phyloP scores from a whole-genome alignment of 2,888 invertebrate species.

The Agrotis segetum region DNA sequence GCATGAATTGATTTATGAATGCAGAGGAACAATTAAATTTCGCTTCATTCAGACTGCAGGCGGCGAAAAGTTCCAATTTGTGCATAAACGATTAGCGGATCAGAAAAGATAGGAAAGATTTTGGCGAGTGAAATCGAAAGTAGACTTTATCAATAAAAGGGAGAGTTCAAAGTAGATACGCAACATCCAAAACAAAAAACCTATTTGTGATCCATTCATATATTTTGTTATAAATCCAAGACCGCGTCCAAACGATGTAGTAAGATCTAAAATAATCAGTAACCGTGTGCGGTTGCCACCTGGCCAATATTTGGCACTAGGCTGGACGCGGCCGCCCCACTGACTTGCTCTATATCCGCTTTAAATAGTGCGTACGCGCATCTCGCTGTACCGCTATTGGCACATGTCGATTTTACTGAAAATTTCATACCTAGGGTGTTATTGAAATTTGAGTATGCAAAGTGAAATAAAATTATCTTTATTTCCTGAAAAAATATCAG shows the following conservation, averaged over 20 bases:
- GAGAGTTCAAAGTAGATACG: neutral
- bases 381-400: conserved; percentile 65
- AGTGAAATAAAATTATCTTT: conserved; percentile 12
- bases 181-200: conserved; percentile 6
- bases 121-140: neutral
- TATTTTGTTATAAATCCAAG: conserved; percentile 41
- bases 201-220: conserved; percentile 44
- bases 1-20: conserved; percentile 64
- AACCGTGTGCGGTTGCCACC: conserved; percentile 72
- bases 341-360: conserved; percentile 82
- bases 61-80: conserved; percentile 33
- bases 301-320: conserved; percentile 74
- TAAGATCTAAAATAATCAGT: conserved; percentile 67
- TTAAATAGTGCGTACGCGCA: conserved; percentile 80
- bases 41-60: conserved; percentile 36
- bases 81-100: conserved; percentile 7
- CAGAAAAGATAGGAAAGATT: neutral
- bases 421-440: conserved; percentile 64
- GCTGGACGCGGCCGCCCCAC: conserved; percentile 74
- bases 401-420: conserved; percentile 69
- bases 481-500: neutral
- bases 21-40: conserved; percentile 51
- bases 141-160: neutral
- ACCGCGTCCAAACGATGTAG: conserved; percentile 41
- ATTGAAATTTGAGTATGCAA: conserved; percentile 60